Evolutionary conservation across 2,113 vertebrate species (phyloP).

Genomic region (Oncorhynchus nerka): DNA sequence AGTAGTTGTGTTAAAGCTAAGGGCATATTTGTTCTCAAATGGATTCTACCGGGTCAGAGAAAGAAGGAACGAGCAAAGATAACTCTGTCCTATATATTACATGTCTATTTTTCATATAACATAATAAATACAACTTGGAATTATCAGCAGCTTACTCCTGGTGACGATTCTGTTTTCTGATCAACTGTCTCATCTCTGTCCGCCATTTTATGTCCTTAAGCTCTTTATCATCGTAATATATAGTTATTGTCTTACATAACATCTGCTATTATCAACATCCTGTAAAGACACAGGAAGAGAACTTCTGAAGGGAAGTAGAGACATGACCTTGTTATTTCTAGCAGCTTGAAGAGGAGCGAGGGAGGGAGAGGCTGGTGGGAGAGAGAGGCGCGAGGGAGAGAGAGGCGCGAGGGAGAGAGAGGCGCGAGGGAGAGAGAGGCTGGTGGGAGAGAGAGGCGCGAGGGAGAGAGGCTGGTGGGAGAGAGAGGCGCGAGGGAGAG

Average conservation of each 20-base stretch:
- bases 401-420: too few relatives aligned
- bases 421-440: too few relatives aligned
- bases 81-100: not conserved
- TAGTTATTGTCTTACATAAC: not conserved
- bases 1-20: not conserved
- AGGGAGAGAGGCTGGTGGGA: too few relatives aligned
- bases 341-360: not conserved
- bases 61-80: not conserved
- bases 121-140: constrained; percentile 9
- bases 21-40: not conserved
- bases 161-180: not conserved
- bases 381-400: too few relatives aligned
- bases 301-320: not conserved
- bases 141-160: not conserved
- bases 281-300: not conserved
- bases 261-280: not conserved
- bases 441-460: too few relatives aligned
- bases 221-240: not conserved
- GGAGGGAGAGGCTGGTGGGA: not conserved
- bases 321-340: not conserved
- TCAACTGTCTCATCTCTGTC: not conserved
- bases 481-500: too few relatives aligned
- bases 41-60: not conserved
- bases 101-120: constrained; percentile 36
- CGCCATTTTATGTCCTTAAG: not conserved